Percentiles rank a stretch among this genome's conserved stretches.
These are phyloP conservation scores for Lasius platythorax DNA, from an alignment of 2,888 invertebrate species.

Conservation along the genomic window DNA sequence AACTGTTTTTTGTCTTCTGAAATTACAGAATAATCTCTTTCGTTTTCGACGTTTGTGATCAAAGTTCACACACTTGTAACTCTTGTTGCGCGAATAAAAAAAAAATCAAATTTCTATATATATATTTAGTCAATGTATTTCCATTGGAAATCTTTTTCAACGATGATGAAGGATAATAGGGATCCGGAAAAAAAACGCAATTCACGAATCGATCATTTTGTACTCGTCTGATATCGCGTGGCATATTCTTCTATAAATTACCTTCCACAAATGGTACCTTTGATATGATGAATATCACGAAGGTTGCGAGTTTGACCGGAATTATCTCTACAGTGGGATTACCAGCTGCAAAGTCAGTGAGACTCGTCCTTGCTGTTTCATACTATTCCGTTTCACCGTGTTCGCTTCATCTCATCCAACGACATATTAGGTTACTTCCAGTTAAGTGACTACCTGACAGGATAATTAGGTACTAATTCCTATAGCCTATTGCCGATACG, in stretches of 20 bases:
- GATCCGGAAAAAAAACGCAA: slow-evolving; percentile 27
- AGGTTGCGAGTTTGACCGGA: slow-evolving; percentile 50
- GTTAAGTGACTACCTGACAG: slow-evolving; percentile 48
- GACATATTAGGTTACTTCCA: slow-evolving; percentile 72
- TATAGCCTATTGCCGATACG: slow-evolving; percentile 47
- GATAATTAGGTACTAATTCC: slow-evolving; percentile 49
- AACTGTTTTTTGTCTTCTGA: background rate
- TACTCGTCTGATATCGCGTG: slow-evolving; percentile 24
- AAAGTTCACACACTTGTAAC: background rate
- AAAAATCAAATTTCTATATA: background rate
- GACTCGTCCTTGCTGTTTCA: slow-evolving; percentile 58
- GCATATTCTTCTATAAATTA: slow-evolving; percentile 57
- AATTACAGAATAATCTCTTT: background rate
- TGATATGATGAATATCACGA: slow-evolving; percentile 54
- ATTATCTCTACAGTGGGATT: slow-evolving; percentile 57
- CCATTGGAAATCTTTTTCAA: background rate
- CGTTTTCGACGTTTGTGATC: background rate
- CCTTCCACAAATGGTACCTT: slow-evolving; percentile 60
- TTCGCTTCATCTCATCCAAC: slow-evolving; percentile 50
- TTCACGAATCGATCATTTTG: slow-evolving; percentile 50
- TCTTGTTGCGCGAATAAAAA: background rate
- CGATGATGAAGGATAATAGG: slow-evolving; percentile 38
- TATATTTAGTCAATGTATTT: background rate
- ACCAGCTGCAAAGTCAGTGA: slow-evolving; percentile 57
- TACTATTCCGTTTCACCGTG: slow-evolving; percentile 56